phyloP scores from a whole-genome alignment of 2,113 vertebrate genomes.

The Poicephalus gulielmi region DNA sequence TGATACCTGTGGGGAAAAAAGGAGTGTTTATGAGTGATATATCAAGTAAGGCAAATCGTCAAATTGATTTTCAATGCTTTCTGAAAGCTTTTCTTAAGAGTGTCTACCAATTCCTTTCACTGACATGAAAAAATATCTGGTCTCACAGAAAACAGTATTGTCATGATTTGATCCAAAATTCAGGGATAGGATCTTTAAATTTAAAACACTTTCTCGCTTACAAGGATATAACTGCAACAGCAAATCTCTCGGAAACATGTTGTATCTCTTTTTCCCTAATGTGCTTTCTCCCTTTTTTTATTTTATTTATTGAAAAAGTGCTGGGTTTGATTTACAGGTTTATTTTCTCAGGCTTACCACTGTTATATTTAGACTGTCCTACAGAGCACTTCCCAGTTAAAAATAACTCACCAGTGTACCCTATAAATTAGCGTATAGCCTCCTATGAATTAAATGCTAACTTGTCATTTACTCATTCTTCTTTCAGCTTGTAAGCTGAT shows the following conservation, averaged over 20 bases:
- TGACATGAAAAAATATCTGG: not conserved
- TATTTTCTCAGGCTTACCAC: not conserved
- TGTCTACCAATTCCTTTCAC: not conserved
- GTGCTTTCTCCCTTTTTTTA: not conserved
- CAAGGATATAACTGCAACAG: not conserved
- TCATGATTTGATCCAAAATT: not conserved
- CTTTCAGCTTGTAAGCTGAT: not conserved
- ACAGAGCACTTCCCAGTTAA: not conserved
- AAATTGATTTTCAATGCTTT: not conserved
- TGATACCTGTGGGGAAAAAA: conserved; percentile 83
- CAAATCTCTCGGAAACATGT: not conserved
- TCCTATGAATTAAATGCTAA: not conserved
- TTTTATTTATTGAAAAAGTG: not conserved
- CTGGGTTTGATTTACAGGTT: not conserved
- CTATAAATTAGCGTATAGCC: not conserved
- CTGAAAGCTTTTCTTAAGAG: not conserved
- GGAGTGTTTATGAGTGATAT: not conserved
- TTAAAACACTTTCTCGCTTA: not conserved
- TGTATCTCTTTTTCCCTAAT: not conserved
- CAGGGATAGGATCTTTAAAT: not conserved
- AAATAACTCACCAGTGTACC: not conserved
- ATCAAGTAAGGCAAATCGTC: not conserved
- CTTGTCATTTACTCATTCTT: not conserved
- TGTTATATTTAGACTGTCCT: not conserved
- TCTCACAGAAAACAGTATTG: not conserved